Evolutionary conservation across 2,888 invertebrate species (phyloP).

Genomic region (Apamea sordens): DNA sequence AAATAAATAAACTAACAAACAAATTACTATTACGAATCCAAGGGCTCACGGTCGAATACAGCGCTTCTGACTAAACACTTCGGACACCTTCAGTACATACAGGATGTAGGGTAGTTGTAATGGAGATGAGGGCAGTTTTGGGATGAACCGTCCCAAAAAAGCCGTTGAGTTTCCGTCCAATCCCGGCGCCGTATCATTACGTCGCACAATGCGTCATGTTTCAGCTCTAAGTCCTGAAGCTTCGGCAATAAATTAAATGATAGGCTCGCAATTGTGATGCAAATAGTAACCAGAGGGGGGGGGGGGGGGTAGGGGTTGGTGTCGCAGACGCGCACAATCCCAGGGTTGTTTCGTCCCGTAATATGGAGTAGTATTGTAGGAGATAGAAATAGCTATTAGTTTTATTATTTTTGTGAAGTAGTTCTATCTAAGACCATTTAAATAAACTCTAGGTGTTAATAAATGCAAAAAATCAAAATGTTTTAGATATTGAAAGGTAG

Average conservation of each 20-base stretch:
- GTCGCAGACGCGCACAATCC: not conserved
- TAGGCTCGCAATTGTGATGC: conserved; percentile 58
- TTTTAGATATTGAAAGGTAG: not conserved
- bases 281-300: conserved; percentile 39
- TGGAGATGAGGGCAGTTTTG: not conserved
- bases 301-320: too few relatives aligned
- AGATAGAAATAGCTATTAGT: not conserved
- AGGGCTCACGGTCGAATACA: too few relatives aligned
- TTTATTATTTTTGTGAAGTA: not conserved
- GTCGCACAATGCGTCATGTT: conserved; percentile 19
- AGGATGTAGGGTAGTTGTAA: not conserved
- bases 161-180: not conserved
- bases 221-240: conserved; percentile 27
- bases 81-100: not conserved
- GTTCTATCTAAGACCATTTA: not conserved
- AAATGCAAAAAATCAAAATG: not conserved
- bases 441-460: not conserved
- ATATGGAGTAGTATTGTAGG: not conserved
- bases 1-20: not conserved
- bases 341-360: conserved; percentile 7
- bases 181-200: not conserved
- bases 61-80: not conserved
- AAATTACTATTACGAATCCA: not conserved
- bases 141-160: not conserved
- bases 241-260: conserved; percentile 58